phyloP scores from a whole-genome alignment of 1,140 invertebrate species.

The Lethrus apterus region DNA sequence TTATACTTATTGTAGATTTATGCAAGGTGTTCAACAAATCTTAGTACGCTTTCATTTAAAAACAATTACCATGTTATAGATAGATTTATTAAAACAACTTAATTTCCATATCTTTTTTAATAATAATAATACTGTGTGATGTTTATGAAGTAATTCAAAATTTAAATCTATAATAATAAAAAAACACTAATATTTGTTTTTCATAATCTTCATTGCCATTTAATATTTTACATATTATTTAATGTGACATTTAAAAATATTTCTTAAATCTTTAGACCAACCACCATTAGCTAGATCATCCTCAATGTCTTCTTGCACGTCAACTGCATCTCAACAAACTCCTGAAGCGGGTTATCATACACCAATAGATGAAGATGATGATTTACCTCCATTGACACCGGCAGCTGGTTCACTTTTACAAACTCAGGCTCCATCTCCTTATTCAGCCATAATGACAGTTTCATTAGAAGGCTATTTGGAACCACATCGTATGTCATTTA shows the following conservation, averaged over 20 bases:
- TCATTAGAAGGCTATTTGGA: constrained; percentile 82
- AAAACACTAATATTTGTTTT: too few relatives aligned
- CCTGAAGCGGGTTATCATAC: constrained; percentile 56
- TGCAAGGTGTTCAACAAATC: too few relatives aligned
- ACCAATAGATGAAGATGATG: constrained; percentile 44
- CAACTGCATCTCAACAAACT: constrained; percentile 45
- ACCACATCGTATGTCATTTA: constrained; percentile 66
- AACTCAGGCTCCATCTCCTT: constrained; percentile 54
- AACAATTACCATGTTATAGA: too few relatives aligned
- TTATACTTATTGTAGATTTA: too few relatives aligned
- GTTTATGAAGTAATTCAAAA: too few relatives aligned
- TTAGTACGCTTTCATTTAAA: too few relatives aligned
- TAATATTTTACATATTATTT: too few relatives aligned
- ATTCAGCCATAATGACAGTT: constrained; percentile 73
- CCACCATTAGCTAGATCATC: constrained; percentile 50
- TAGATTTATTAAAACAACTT: too few relatives aligned
- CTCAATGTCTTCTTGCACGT: constrained; percentile 51
- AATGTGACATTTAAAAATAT: constrained; percentile 2
- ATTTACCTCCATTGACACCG: constrained; percentile 46
- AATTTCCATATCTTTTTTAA: too few relatives aligned
- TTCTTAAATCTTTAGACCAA: constrained; percentile 14
- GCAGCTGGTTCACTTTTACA: constrained; percentile 44
- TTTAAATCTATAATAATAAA: too few relatives aligned
- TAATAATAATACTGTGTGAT: too few relatives aligned
- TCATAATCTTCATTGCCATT: too few relatives aligned